Percentiles rank a stretch among this genome's conserved stretches.
Conservation (phyloP, 1,140 invertebrate species). For the Leptinotarsa undecemlineata region DNA sequence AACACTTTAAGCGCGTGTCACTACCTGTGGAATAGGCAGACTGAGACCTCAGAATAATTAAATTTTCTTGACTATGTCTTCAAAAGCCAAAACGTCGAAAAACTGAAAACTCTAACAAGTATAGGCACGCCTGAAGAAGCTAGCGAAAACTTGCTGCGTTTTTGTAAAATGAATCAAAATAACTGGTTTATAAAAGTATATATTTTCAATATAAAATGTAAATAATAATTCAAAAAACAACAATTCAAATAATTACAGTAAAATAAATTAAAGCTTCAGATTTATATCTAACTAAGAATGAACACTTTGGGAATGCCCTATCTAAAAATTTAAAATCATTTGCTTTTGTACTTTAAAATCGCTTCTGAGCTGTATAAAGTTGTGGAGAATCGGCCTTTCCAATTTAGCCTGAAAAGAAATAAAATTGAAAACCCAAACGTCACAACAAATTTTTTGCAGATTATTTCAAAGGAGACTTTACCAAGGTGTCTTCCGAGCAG, state of each 20-base stretch:
- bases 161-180: too few species aligned
- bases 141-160: too few species aligned
- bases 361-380: slow-evolving; percentile 90
- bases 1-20: too few species aligned
- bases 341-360: slow-evolving; percentile 87
- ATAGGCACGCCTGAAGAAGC: too few species aligned
- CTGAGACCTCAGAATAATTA: too few species aligned
- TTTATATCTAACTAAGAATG: not conserved
- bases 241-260: slow-evolving; percentile 7
- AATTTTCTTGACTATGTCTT: too few species aligned
- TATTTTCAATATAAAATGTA: too few species aligned
- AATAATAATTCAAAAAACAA: not conserved
- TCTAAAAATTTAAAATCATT: slow-evolving; percentile 42
- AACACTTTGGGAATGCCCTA: not conserved
- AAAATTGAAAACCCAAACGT: not conserved
- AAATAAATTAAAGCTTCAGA: slow-evolving; percentile 8
- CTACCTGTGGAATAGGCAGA: too few species aligned
- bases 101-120: too few species aligned
- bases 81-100: too few species aligned
- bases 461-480: slow-evolving; percentile 54
- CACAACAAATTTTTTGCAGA: too few species aligned
- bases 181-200: too few species aligned
- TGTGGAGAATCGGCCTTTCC: slow-evolving; percentile 83
- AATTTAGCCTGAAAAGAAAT: slow-evolving; percentile 72
- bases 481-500: slow-evolving; percentile 90